Percentiles rank a stretch among this genome's conserved stretches.
Conservation (phyloP, 1,140 invertebrate species). For the Aleiodes sp. region DNA sequence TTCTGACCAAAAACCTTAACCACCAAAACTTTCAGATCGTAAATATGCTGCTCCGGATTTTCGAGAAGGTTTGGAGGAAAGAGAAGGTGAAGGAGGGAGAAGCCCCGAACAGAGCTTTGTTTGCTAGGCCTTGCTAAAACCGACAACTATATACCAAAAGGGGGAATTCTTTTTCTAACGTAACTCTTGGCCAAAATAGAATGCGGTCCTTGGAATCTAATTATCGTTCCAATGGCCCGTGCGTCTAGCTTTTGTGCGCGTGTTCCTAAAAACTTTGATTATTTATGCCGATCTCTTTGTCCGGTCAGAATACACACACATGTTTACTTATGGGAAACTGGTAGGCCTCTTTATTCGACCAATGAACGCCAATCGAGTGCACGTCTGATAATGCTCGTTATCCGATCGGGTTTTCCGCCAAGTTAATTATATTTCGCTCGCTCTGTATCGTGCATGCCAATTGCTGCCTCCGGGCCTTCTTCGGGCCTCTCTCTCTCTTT, state of each 20-base stretch:
- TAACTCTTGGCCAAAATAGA: constrained; percentile 24
- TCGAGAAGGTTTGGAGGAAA: neutral
- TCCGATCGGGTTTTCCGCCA: constrained; percentile 30
- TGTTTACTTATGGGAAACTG: neutral
- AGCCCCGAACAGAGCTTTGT: constrained; percentile 29
- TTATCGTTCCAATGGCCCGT: constrained; percentile 17
- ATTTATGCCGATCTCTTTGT: constrained; percentile 30
- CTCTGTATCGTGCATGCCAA: constrained; percentile 30
- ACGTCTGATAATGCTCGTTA: constrained; percentile 21
- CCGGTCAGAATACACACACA: neutral
- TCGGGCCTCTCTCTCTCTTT: too few species aligned
- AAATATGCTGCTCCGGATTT: constrained; percentile 39
- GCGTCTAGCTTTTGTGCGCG: neutral
- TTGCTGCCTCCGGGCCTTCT: neutral
- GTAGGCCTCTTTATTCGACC: neutral
- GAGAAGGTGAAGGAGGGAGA: neutral
- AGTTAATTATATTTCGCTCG: constrained; percentile 35
- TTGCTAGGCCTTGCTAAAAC: constrained; percentile 23
- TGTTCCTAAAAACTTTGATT: constrained; percentile 29
- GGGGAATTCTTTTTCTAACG: constrained; percentile 27
- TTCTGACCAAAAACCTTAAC: constrained; percentile 16
- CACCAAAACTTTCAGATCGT: constrained; percentile 38
- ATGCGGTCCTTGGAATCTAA: constrained; percentile 37
- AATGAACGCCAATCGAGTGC: neutral
- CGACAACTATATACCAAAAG: constrained; percentile 7